These are phyloP conservation scores for Brienomyrus longianalis DNA, from an alignment of 2,113 vertebrate genomes.

Conservation along the genomic window DNA sequence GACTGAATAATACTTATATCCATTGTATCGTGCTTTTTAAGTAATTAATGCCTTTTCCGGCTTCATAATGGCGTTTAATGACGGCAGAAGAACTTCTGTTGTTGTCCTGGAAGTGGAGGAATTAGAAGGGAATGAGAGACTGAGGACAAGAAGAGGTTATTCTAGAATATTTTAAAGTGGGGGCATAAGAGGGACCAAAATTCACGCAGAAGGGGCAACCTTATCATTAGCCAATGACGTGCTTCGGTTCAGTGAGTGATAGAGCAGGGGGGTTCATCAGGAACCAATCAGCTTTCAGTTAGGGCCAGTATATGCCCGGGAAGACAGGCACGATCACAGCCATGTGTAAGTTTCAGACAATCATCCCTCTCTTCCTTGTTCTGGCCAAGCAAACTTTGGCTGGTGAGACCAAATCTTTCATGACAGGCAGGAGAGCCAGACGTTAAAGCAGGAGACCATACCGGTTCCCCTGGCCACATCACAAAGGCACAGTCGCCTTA, in stretches of 20 bases:
- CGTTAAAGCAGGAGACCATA: background rate
- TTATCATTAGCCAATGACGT: background rate
- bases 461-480: background rate
- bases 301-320: background rate
- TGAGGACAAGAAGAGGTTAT: background rate
- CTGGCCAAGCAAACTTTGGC: background rate
- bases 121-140: constrained; percentile 16
- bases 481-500: background rate
- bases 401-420: background rate
- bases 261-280: background rate
- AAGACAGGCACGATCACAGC: background rate
- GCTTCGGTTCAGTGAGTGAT: background rate
- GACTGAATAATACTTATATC: constrained; percentile 51
- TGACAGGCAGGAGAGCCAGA: background rate
- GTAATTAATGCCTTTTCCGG: constrained; percentile 57
- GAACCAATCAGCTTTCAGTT: background rate
- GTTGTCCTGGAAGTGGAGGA: constrained; percentile 22
- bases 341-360: background rate
- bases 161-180: background rate
- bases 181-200: background rate
- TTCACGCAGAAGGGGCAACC: background rate
- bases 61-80: constrained; percentile 56
- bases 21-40: constrained; percentile 58
- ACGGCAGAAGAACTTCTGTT: constrained; percentile 52
- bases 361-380: background rate